phyloP scores from a whole-genome alignment of 2,797 vertebrate genomes.

The Enteromius afrohamiltoni region DNA sequence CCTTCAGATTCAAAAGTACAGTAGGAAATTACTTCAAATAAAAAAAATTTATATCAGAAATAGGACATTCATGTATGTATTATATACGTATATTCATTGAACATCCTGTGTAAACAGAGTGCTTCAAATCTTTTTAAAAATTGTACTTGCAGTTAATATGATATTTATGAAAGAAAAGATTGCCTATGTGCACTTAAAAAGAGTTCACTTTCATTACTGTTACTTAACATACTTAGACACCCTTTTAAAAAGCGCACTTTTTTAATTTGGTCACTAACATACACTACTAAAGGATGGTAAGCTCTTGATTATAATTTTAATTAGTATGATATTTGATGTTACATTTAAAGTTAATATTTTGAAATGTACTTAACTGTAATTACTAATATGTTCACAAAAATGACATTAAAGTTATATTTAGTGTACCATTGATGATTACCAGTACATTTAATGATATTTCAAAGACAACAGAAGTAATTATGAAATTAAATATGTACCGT shows the following conservation, averaged over 20 bases:
- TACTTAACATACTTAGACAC: not conserved
- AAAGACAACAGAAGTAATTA: not conserved
- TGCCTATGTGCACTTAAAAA: not conserved
- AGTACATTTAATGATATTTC: not conserved
- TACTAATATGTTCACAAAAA: not conserved
- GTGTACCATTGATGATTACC: not conserved
- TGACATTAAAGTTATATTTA: not conserved
- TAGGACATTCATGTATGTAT: not conserved
- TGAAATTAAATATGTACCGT: not conserved
- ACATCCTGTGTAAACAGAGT: not conserved
- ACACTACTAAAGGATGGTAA: not conserved
- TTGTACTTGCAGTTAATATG: not conserved
- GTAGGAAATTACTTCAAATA: constrained; percentile 12
- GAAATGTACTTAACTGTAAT: not conserved
- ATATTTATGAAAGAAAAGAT: not conserved
- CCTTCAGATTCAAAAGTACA: constrained; percentile 18
- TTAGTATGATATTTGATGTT: not conserved
- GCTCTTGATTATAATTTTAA: not conserved
- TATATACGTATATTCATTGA: not conserved
- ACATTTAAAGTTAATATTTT: not conserved
- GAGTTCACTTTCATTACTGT: not conserved
- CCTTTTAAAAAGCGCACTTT: not conserved
- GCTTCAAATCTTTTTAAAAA: not conserved
- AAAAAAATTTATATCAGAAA: not conserved
- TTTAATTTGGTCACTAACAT: not conserved